Evolutionary conservation across 1,140 invertebrate species (phyloP).

Genomic region (Heliconius eleuchia): DNA sequence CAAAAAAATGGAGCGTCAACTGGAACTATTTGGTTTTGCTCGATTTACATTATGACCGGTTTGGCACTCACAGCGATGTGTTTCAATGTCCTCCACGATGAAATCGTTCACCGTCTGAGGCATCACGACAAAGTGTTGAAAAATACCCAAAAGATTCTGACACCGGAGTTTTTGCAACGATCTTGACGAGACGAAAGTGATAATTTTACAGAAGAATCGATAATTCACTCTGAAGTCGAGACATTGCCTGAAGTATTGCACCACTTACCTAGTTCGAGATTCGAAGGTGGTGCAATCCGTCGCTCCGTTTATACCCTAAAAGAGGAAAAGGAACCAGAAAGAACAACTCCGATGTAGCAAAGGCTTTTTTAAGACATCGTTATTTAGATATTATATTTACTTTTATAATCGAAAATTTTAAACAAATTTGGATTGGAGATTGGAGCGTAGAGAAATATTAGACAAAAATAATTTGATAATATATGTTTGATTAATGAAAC

Average conservation of each 20-base stretch:
- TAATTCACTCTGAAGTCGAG: conserved; percentile 69
- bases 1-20: conserved; percentile 82
- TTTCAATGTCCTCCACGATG: conserved; percentile 98
- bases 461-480: conserved; percentile 27
- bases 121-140: conserved; percentile 81
- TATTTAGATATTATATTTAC: conserved; percentile 18
- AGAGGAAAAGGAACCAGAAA: conserved; percentile 67
- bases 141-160: conserved; percentile 68
- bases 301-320: conserved; percentile 65
- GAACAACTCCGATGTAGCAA: conserved; percentile 60
- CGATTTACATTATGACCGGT: conserved; percentile 96
- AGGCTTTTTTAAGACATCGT: conserved; percentile 9
- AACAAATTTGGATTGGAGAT: not conserved
- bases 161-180: conserved; percentile 69
- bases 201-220: conserved; percentile 73
- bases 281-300: conserved; percentile 62
- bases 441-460: conserved; percentile 25
- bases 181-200: conserved; percentile 77
- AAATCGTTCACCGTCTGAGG: conserved; percentile 90
- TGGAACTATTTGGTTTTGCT: conserved; percentile 93
- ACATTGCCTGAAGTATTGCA: conserved; percentile 72
- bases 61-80: conserved; percentile 99
- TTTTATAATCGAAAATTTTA: conserved; percentile 21
- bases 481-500: conserved; percentile 41
- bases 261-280: conserved; percentile 59